Evolutionary conservation across 2,797 vertebrate genomes (phyloP), one percentile per base, ranked within the genome.

Genomic region (Enoplosus armatus): DNA sequence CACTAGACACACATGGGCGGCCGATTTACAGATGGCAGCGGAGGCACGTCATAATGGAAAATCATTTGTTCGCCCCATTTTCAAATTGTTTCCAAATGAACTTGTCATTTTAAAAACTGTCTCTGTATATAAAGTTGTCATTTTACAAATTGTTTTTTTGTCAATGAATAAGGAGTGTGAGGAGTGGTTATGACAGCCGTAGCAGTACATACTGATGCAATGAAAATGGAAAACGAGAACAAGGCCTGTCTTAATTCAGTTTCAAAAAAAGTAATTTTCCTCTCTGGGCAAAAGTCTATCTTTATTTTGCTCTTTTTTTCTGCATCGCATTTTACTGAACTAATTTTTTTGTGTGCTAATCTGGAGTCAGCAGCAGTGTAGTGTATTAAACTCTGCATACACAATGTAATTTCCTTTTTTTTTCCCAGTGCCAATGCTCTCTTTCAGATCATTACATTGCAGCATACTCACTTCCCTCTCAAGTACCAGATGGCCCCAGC

Each of bases 391-490:
- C 80, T 78, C 54, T 75, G 39, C 73, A 69, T 81, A 61, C 39
- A 37, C 50, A 77, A 55, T 80, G 55, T 47, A 20, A 33, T 65
- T 59, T 60, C 27, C 6, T 47, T 55, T 31, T 27, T 47, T 24
- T n/a, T n/a, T n/a, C n/a, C n/a, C 68, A 55, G 27, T 59, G 69
- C 56, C 59, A 53, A 51, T 27, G 4, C 67, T 85, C 24, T 61
- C 31, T 73, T 73, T 88, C 75, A 90, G 75, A 90, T 92, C 77
- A 87, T 90, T 77, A 77, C 84, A 87, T 91, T 86, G 84, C 79
- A 79, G 77, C 81, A 71, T 71, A 66, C 75, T 79, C 82, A 31
- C 73, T 80, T 85, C 45, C 63, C 72, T 83, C 84, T 83, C 45
- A 41, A 72, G 72, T 84, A 84, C 41, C 90, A 90, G 87, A 92